Evolutionary conservation across 2,888 invertebrate species (phyloP).

Genomic region (Rhimphoctona megacephalus): DNA sequence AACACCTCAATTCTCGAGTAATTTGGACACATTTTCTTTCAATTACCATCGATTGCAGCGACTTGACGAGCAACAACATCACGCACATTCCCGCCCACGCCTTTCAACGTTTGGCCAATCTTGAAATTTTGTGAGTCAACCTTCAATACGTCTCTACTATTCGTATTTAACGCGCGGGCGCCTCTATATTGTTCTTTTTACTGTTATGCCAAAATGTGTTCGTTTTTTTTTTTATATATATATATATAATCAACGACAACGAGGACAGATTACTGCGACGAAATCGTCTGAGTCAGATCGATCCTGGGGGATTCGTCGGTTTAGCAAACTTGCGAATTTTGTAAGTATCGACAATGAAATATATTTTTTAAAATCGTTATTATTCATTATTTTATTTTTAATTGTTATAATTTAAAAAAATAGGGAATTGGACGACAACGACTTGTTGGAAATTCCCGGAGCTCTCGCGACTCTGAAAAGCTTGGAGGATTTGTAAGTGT

Average conservation of each 20-base stretch:
- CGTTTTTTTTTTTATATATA: background rate
- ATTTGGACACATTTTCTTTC: background rate
- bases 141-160: background rate
- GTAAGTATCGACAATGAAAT: slow-evolving; percentile 88
- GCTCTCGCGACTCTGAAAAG: slow-evolving; percentile 91
- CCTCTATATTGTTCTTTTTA: background rate
- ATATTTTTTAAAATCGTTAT: too few relatives aligned
- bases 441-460: slow-evolving; percentile 90
- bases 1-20: background rate
- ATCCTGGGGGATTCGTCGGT: slow-evolving; percentile 92
- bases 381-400: background rate
- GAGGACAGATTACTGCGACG: slow-evolving; percentile 92
- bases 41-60: slow-evolving; percentile 87
- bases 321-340: slow-evolving; percentile 92
- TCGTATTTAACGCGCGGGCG: background rate
- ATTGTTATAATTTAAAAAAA: slow-evolving; percentile 76
- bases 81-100: slow-evolving; percentile 90
- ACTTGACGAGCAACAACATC: slow-evolving; percentile 93
- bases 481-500: slow-evolving; percentile 94
- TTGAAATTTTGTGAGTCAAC: slow-evolving; percentile 93
- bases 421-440: slow-evolving; percentile 92
- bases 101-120: slow-evolving; percentile 88
- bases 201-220: background rate
- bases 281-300: slow-evolving; percentile 93
- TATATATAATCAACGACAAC: background rate